These are phyloP conservation scores for Drosophila mimetica DNA, from an alignment of 2,888 invertebrate genomes.

Conservation along the genomic window DNA sequence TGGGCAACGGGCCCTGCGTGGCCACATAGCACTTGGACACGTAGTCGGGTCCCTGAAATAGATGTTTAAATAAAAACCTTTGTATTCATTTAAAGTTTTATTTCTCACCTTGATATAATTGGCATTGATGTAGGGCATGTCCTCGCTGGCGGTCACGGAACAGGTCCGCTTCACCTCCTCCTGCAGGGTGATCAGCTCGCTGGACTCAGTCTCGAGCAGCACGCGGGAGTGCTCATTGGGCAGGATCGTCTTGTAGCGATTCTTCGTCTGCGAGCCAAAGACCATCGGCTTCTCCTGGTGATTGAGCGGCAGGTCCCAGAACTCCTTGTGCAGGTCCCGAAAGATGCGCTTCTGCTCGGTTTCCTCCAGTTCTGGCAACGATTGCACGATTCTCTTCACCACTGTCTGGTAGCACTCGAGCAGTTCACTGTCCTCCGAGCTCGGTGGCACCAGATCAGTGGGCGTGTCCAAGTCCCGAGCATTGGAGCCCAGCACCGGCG, in stretches of 20 bases:
- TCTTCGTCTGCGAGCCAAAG: constrained; percentile 94
- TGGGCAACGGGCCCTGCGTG: constrained; percentile 95
- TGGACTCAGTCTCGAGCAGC: constrained; percentile 85
- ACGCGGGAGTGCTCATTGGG: constrained; percentile 95
- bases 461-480: constrained; percentile 69
- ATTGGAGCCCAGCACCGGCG: constrained; percentile 53
- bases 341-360: constrained; percentile 88
- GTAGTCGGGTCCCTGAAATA: constrained; percentile 93
- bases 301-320: constrained; percentile 97
- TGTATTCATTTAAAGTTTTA: neutral
- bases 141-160: constrained; percentile 84
- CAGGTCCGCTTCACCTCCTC: constrained; percentile 27
- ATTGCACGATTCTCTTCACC: constrained; percentile 60
- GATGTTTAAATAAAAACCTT: neutral
- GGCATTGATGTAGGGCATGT: constrained; percentile 93
- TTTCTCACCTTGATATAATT: constrained; percentile 93
- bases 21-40: constrained; percentile 94
- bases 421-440: constrained; percentile 80
- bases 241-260: constrained; percentile 94
- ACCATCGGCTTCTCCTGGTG: constrained; percentile 95
- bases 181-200: constrained; percentile 59
- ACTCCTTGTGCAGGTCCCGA: constrained; percentile 92
- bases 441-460: constrained; percentile 67
- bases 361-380: constrained; percentile 84
- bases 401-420: constrained; percentile 70